Evolutionary conservation across 2,113 vertebrate genomes (phyloP).

Genomic region (Epinephelus moara): DNA sequence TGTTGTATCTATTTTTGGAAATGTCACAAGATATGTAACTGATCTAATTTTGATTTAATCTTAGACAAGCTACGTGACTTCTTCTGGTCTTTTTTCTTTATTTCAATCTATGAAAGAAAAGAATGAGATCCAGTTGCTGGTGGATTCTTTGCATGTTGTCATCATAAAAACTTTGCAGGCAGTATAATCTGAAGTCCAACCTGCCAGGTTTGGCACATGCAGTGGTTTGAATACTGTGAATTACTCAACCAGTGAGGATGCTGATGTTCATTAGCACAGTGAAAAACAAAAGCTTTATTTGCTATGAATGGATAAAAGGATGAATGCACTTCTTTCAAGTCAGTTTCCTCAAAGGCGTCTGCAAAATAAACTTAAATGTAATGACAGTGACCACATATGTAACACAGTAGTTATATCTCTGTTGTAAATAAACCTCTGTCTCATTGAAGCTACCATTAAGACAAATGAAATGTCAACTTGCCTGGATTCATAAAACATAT

Average conservation of each 20-base stretch:
- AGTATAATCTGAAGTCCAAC: background rate
- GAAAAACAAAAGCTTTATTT: background rate
- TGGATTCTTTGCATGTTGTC: background rate
- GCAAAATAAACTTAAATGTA: background rate
- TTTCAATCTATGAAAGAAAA: background rate
- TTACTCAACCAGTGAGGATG: background rate
- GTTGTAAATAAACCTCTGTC: background rate
- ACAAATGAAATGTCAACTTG: background rate
- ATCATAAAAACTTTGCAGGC: no score
- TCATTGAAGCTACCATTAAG: background rate
- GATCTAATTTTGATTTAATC: background rate
- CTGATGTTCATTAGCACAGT: background rate
- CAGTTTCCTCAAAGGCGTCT: background rate
- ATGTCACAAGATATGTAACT: background rate
- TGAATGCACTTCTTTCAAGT: background rate
- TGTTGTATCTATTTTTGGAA: background rate
- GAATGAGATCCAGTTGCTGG: background rate
- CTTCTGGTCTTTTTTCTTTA: no score
- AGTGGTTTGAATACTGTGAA: background rate
- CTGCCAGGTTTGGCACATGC: background rate
- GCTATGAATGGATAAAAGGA: no score
- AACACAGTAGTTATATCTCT: background rate
- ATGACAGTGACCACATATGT: background rate
- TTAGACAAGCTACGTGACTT: background rate
- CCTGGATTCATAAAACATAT: background rate